Conservation (phyloP, 2,797 vertebrate species). For the Perdix hodgsoniae region DNA sequence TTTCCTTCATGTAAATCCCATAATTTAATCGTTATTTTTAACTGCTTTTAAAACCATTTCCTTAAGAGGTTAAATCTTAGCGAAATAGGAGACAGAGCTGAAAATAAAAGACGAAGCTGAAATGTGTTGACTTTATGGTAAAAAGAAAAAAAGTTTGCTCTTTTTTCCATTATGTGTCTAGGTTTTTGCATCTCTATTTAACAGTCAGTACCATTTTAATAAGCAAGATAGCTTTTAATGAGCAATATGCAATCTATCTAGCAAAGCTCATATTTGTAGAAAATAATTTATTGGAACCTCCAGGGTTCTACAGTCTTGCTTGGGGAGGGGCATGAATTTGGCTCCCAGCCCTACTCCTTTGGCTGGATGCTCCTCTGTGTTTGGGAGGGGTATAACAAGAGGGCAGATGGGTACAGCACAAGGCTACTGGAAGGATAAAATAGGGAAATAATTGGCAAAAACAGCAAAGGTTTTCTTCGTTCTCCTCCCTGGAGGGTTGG, state of each 20-base stretch:
- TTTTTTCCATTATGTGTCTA: not conserved
- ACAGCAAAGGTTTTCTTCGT: not conserved
- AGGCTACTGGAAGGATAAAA: not conserved
- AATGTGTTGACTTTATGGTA: constrained; percentile 28
- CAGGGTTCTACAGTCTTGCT: not conserved
- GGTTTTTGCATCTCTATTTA: constrained; percentile 40
- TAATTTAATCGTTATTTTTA: constrained; percentile 73
- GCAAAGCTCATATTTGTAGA: constrained; percentile 32
- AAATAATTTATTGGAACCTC: constrained; percentile 34
- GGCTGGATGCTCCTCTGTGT: not conserved
- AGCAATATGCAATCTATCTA: constrained; percentile 30
- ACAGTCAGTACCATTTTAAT: constrained; percentile 15
- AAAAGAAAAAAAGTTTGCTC: not conserved
- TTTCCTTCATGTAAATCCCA: constrained; percentile 67
- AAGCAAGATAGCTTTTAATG: constrained; percentile 38
- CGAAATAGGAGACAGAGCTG: constrained; percentile 42
- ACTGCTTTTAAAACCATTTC: constrained; percentile 74
- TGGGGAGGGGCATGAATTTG: not conserved
- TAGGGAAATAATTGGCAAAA: not conserved
- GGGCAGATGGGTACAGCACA: not conserved
- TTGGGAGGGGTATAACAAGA: not conserved
- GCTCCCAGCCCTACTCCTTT: not conserved
- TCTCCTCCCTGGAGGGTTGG: not conserved
- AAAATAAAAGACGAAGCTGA: constrained; percentile 36
- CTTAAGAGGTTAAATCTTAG: constrained; percentile 69